Percentiles rank a stretch among this genome's conserved stretches.
These are phyloP conservation scores for Neodontobutis hainanensis DNA, from an alignment of 2,113 vertebrate species.

Conservation along the genomic window DNA sequence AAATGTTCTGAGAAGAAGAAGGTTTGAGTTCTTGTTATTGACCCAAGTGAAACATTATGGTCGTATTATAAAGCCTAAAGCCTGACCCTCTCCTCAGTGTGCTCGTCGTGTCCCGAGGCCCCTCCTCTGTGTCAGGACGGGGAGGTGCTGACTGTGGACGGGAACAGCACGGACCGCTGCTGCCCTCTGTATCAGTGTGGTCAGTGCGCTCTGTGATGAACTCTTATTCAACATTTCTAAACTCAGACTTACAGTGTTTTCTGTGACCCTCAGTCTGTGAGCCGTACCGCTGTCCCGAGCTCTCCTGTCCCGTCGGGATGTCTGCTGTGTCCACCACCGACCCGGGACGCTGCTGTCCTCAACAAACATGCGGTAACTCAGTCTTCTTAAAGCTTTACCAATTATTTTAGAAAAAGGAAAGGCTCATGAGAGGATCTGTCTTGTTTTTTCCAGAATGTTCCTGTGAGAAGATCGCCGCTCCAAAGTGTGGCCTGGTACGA, in stretches of 20 bases:
- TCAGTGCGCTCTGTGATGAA: conserved; percentile 68
- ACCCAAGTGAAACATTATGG: no score
- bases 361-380: conserved; percentile 88
- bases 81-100: conserved; percentile 76
- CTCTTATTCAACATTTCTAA: not conserved
- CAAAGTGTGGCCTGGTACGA: conserved; percentile 89
- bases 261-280: conserved; percentile 84
- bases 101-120: conserved; percentile 79
- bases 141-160: conserved; percentile 85
- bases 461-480: conserved; percentile 85
- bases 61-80: no score
- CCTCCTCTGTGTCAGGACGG: conserved; percentile 86
- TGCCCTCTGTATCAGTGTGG: conserved; percentile 91
- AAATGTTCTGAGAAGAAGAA: no score
- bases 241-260: not conserved
- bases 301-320: conserved; percentile 85
- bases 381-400: no score
- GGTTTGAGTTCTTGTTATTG: no score
- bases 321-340: conserved; percentile 81
- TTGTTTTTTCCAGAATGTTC: conserved; percentile 85
- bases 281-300: conserved; percentile 84
- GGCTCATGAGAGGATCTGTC: not conserved
- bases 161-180: conserved; percentile 88
- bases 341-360: conserved; percentile 87
- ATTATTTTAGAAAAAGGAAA: no score